Evolutionary conservation across 2,888 invertebrate genomes (phyloP).

Genomic region (Boloria euphrosyne): DNA sequence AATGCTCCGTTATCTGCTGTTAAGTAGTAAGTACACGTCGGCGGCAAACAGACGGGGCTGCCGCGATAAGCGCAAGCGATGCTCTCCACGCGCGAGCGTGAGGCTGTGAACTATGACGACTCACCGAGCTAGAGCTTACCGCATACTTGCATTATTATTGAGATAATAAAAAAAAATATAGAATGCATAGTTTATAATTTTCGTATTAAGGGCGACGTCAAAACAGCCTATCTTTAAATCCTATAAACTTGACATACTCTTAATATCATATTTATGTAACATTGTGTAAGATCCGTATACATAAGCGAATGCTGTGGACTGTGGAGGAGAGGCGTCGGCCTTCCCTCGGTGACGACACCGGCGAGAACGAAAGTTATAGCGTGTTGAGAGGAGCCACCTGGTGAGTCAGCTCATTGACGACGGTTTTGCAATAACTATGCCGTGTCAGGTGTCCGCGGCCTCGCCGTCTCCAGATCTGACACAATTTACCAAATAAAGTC

Average conservation of each 20-base stretch:
- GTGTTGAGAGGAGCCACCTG: slow-evolving; percentile 4
- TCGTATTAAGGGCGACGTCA: background rate
- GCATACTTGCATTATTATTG: background rate
- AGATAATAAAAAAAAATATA: too few relatives aligned
- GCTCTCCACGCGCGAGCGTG: background rate
- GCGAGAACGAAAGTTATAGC: slow-evolving; percentile 18
- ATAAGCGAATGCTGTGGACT: background rate
- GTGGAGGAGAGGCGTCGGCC: background rate
- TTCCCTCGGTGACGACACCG: slow-evolving; percentile 2
- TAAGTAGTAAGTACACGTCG: slow-evolving; percentile 15
- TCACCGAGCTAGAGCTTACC: background rate
- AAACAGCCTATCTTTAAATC: background rate
- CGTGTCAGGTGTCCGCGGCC: slow-evolving; percentile 10
- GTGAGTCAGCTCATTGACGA: slow-evolving; percentile 17
- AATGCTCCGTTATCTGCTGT: slow-evolving; percentile 23
- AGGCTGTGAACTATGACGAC: background rate
- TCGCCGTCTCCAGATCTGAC: background rate
- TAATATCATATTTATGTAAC: slow-evolving; percentile 6
- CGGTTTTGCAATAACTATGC: slow-evolving; percentile 13
- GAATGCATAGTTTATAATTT: background rate
- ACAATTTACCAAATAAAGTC: too few relatives aligned
- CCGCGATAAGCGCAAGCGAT: slow-evolving; percentile 2
- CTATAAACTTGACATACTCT: background rate
- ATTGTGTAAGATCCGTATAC: slow-evolving; percentile 18
- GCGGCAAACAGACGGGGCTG: slow-evolving; percentile 17